A percentile compares a stretch with the other conserved stretches of the same genome.
phyloP scores from a whole-genome alignment of 2,888 invertebrate genomes.

The Deilephila elpenor region DNA sequence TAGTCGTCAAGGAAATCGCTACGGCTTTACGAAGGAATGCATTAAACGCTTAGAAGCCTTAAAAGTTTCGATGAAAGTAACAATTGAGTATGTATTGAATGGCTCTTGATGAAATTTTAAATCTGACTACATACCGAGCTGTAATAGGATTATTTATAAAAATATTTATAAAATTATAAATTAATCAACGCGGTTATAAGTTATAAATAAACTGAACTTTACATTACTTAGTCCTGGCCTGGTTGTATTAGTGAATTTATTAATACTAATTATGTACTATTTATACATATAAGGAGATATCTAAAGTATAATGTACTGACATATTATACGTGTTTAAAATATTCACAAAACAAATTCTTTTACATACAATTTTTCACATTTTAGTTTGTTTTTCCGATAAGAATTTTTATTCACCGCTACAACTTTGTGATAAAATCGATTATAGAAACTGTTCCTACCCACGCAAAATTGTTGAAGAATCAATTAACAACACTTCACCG shows the following conservation, averaged over 20 bases:
- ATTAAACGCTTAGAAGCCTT: too few species aligned
- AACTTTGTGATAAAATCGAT: neutral
- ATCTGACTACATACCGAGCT: too few species aligned
- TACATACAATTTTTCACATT: neutral
- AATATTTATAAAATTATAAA: too few species aligned
- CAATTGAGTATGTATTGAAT: too few species aligned
- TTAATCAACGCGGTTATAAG: too few species aligned
- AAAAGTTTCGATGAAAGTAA: too few species aligned
- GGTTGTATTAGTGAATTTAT: neutral
- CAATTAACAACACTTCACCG: constrained; percentile 5
- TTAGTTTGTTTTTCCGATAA: neutral
- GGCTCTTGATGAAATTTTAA: too few species aligned
- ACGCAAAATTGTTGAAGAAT: constrained; percentile 7
- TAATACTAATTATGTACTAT: neutral
- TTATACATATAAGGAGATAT: neutral
- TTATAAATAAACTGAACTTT: neutral
- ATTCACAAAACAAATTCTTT: neutral
- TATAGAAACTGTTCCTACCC: neutral
- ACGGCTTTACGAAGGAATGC: too few species aligned
- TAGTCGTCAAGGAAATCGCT: too few species aligned
- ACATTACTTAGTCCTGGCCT: neutral
- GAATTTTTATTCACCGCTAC: neutral
- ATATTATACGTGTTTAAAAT: neutral
- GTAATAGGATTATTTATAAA: too few species aligned
- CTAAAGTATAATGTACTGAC: neutral